phyloP scores from a whole-genome alignment of 64 coral and sea anemone species.

The Porites lutea region DNA sequence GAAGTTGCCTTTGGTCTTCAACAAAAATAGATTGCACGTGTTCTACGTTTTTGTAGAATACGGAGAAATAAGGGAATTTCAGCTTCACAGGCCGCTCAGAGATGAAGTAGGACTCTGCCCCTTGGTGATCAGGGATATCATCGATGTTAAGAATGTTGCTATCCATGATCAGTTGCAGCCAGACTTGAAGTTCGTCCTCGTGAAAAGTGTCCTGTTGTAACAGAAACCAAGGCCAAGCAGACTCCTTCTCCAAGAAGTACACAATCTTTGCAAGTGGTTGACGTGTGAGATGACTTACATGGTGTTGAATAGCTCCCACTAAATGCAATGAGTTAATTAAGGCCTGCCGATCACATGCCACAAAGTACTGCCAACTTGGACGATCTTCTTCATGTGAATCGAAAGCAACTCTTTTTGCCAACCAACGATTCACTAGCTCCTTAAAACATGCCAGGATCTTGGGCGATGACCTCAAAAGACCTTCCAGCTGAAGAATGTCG shows the following conservation, averaged over 20 bases:
- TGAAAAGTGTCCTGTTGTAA: background rate
- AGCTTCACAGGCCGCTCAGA: slow-evolving; percentile 38
- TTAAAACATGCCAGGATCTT: slow-evolving; percentile 57
- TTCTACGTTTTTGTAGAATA: slow-evolving; percentile 76
- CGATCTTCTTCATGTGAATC: background rate
- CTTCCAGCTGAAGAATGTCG: slow-evolving; percentile 23
- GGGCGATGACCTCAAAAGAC: slow-evolving; percentile 34
- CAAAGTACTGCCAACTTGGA: slow-evolving; percentile 68
- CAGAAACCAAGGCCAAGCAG: slow-evolving; percentile 50
- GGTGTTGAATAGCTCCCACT: slow-evolving; percentile 79
- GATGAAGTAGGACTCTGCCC: slow-evolving; percentile 71
- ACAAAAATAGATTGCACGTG: slow-evolving; percentile 67
- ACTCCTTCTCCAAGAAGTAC: slow-evolving; percentile 85
- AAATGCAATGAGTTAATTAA: slow-evolving; percentile 82
- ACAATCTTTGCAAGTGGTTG: slow-evolving; percentile 81
- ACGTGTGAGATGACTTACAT: slow-evolving; percentile 71
- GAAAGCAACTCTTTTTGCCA: background rate
- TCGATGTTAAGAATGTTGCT: slow-evolving; percentile 40
- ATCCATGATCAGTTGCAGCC: slow-evolving; percentile 52
- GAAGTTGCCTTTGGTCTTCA: slow-evolving; percentile 65
- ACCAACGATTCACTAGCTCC: slow-evolving; percentile 55
- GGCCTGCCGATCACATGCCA: slow-evolving; percentile 84
- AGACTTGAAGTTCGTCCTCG: slow-evolving; percentile 44
- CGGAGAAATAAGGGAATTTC: slow-evolving; percentile 65
- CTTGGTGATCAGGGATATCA: slow-evolving; percentile 61